A percentile compares a stretch with the other conserved stretches of the same genome.
phyloP scores from a whole-genome alignment of 2,797 vertebrate species.

The Leptodactylus fallax region DNA sequence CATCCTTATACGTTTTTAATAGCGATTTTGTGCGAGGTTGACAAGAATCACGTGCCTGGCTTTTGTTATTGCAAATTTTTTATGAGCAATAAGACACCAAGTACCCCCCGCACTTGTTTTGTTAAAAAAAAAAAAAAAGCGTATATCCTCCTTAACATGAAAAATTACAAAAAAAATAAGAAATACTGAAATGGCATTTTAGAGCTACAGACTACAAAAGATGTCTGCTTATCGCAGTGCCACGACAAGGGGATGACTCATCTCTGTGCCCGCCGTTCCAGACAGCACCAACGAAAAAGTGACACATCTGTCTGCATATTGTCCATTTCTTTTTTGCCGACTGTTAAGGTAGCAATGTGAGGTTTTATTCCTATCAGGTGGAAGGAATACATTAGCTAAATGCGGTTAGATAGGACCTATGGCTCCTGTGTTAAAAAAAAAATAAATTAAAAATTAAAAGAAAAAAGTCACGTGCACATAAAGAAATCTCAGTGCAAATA shows the following conservation, averaged over 20 bases:
- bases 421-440: no score
- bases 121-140: neutral
- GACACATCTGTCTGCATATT: conserved; percentile 30
- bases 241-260: conserved; percentile 15
- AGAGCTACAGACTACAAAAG: neutral
- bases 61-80: conserved; percentile 24
- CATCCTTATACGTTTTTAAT: conserved; percentile 44
- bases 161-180: neutral
- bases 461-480: no score
- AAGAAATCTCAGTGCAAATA: no score
- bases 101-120: neutral
- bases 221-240: conserved; percentile 25
- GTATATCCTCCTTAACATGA: neutral
- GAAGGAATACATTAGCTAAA: neutral
- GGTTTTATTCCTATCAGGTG: neutral
- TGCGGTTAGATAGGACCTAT: neutral
- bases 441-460: no score
- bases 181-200: neutral
- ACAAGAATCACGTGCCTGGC: conserved; percentile 12
- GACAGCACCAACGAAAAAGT: conserved; percentile 12
- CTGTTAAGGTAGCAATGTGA: neutral
- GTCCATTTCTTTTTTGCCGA: neutral
- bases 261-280: neutral
- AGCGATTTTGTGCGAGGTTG: conserved; percentile 27
- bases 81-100: neutral